A percentile compares a stretch with the other conserved stretches of the same genome.
These are phyloP conservation scores for Hydroisotoma schaefferi DNA, from an alignment of 2,888 invertebrate genomes.

Conservation along the genomic window DNA sequence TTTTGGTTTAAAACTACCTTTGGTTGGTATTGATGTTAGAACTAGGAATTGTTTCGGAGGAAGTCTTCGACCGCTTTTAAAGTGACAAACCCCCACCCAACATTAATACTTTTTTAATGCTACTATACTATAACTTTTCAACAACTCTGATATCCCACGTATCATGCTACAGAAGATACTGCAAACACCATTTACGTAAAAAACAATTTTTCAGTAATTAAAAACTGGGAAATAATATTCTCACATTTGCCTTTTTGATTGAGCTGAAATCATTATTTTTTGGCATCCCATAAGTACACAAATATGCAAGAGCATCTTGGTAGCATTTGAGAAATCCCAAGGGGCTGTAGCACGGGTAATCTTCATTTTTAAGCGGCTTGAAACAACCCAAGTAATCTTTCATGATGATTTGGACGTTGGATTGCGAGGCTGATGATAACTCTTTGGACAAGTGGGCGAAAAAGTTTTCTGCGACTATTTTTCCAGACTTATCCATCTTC, in stretches of 20 bases:
- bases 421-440: slow-evolving; percentile 20
- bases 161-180: too few relatives aligned
- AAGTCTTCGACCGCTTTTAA: too few relatives aligned
- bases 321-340: slow-evolving; percentile 39
- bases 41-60: too few relatives aligned
- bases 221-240: not conserved
- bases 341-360: slow-evolving; percentile 35
- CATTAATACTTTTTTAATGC: too few relatives aligned
- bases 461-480: slow-evolving; percentile 29
- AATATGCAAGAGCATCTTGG: slow-evolving; percentile 32
- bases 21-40: too few relatives aligned
- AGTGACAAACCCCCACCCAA: too few relatives aligned
- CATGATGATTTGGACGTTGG: slow-evolving; percentile 25
- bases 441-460: slow-evolving; percentile 31
- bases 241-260: slow-evolving; percentile 22
- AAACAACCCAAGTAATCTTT: slow-evolving; percentile 30
- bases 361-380: slow-evolving; percentile 32
- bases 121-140: too few relatives aligned
- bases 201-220: too few relatives aligned
- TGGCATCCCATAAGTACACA: slow-evolving; percentile 31
- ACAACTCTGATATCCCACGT: too few relatives aligned
- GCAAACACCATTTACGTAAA: too few relatives aligned
- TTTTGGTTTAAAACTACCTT: too few relatives aligned
- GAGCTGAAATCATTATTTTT: slow-evolving; percentile 23
- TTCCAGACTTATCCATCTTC: slow-evolving; percentile 30